A percentile compares a stretch with the other conserved stretches of the same genome.
phyloP scores from a whole-genome alignment of 1,140 invertebrate species.

The Tetramorium simillimum region DNA sequence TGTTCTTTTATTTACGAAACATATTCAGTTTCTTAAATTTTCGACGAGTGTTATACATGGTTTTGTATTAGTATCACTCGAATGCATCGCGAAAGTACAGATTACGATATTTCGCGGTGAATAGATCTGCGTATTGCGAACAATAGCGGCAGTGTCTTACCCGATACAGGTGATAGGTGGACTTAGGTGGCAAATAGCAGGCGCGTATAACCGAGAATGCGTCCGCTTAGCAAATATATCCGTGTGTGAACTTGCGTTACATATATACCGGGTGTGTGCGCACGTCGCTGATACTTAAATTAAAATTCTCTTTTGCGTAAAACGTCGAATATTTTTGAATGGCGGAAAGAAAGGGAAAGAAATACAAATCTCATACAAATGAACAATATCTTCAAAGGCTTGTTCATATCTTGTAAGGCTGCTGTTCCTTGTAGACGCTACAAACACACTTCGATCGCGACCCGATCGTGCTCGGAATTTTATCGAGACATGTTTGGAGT shows the following conservation, averaged over 20 bases:
- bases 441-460: not conserved
- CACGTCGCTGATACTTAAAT: not conserved
- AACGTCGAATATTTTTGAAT: not conserved
- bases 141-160: slow-evolving; percentile 71
- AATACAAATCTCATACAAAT: not conserved
- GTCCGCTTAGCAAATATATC: slow-evolving; percentile 68
- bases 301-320: not conserved
- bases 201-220: slow-evolving; percentile 60
- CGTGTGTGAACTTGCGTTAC: slow-evolving; percentile 55
- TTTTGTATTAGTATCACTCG: not conserved
- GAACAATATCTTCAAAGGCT: not conserved
- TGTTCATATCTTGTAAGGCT: too few species aligned
- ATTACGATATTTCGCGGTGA: slow-evolving; percentile 37
- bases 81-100: slow-evolving; percentile 17
- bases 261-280: slow-evolving; percentile 69
- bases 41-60: not conserved
- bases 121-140: slow-evolving; percentile 61
- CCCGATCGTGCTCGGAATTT: not conserved
- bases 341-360: not conserved
- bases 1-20: not conserved
- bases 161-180: slow-evolving; percentile 65
- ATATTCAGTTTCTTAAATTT: not conserved
- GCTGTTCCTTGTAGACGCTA: not conserved
- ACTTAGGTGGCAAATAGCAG: slow-evolving; percentile 62
- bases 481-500: not conserved